Percentiles rank a stretch among this genome's conserved stretches.
These are phyloP conservation scores for Chelonoidis abingdonii DNA, from an alignment of 2,113 vertebrate species.

Conservation along the genomic window DNA sequence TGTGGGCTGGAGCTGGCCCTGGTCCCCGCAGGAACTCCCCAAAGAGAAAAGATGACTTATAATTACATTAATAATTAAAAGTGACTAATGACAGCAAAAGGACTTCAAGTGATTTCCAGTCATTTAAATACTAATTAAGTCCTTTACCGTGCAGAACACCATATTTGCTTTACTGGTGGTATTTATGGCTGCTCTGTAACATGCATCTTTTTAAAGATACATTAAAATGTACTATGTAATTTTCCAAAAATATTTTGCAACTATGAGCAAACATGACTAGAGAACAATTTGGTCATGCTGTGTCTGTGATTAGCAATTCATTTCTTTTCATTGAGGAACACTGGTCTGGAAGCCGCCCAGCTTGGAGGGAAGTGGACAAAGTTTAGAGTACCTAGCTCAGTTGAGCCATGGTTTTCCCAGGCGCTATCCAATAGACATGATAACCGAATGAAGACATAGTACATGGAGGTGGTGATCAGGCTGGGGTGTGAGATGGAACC, in stretches of 20 bases:
- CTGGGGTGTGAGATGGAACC: not conserved
- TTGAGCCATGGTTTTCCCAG: not conserved
- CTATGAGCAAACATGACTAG: constrained; percentile 65
- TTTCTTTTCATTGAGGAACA: constrained; percentile 21
- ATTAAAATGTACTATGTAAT: constrained; percentile 75
- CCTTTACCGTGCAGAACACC: constrained; percentile 68
- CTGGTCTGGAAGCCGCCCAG: not conserved
- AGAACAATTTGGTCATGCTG: constrained; percentile 68
- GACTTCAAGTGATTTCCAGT: constrained; percentile 76
- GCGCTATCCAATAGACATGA: not conserved
- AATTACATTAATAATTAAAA: constrained; percentile 76
- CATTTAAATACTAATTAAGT: constrained; percentile 78
- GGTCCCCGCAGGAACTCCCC: constrained; percentile 69
- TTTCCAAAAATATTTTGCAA: constrained; percentile 63
- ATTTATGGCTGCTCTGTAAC: constrained; percentile 69
- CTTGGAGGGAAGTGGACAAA: not conserved
- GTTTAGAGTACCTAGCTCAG: not conserved
- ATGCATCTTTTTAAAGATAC: constrained; percentile 11
- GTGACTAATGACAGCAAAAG: constrained; percentile 78
- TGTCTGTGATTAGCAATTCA: constrained; percentile 36
- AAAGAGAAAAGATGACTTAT: constrained; percentile 73
- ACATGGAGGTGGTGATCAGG: not conserved
- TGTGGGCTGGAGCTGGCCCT: no score
- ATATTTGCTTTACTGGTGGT: constrained; percentile 72
- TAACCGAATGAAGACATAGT: fast-evolving